Evolutionary conservation across 2,888 invertebrate species (phyloP).

Genomic region (Camptogramma bilineatum): DNA sequence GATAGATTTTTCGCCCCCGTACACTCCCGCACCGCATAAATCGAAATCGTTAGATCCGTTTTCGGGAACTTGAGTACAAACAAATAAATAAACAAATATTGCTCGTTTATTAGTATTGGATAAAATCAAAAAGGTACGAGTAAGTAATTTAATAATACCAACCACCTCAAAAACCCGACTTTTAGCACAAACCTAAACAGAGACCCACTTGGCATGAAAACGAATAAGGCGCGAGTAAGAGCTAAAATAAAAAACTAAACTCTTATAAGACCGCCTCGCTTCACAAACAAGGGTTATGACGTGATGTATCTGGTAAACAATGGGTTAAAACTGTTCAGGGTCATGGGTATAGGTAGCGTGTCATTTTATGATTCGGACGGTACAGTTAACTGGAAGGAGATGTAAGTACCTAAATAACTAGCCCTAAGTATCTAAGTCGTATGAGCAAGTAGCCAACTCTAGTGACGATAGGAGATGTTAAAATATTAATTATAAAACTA

Average conservation of each 20-base stretch:
- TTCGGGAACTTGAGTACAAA: too few species aligned
- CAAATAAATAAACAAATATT: too few species aligned
- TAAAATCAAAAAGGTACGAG: background rate
- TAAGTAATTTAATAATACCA: background rate
- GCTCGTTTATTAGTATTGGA: too few species aligned
- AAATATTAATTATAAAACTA: too few species aligned
- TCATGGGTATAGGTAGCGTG: constrained; percentile 3
- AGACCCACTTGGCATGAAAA: background rate
- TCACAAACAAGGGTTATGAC: constrained; percentile 16
- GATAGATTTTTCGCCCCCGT: too few species aligned
- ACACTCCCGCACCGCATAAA: too few species aligned
- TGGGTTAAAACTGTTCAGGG: constrained; percentile 9
- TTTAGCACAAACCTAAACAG: background rate
- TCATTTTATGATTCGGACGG: constrained; percentile 2
- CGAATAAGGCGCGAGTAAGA: background rate
- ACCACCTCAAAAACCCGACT: background rate
- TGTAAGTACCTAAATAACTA: too few species aligned
- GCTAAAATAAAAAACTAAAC: constrained; percentile 1
- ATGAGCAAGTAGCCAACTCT: too few species aligned
- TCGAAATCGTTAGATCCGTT: too few species aligned
- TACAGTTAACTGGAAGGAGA: too few species aligned
- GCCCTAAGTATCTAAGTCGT: too few species aligned
- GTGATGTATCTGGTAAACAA: constrained; percentile 18
- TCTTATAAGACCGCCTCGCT: background rate
- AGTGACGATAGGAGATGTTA: too few species aligned